These are phyloP conservation scores for Muscicapa comitata DNA, from an alignment of 2,797 vertebrate genomes.

Conservation along the genomic window DNA sequence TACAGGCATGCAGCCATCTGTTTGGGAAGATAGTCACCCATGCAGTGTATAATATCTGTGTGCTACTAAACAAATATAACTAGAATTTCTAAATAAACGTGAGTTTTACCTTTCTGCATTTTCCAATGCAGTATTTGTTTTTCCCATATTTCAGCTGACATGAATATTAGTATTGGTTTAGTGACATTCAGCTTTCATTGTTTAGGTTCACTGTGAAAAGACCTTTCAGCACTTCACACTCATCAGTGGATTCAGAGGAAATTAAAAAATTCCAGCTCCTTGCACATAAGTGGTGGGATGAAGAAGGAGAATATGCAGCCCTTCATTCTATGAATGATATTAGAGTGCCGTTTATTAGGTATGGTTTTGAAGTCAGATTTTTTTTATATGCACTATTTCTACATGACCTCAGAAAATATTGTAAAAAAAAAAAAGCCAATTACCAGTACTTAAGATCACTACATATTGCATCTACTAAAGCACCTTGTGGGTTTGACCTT, in stretches of 20 bases:
- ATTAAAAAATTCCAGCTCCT: constrained; percentile 86
- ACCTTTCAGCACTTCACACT: constrained; percentile 62
- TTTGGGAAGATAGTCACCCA: neutral
- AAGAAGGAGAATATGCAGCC: constrained; percentile 85
- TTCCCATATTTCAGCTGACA: neutral
- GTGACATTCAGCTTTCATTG: neutral
- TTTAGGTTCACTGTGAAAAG: constrained; percentile 37
- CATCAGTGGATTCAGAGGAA: constrained; percentile 87
- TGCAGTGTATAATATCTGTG: neutral
- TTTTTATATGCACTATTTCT: neutral
- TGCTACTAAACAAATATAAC: neutral
- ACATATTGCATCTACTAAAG: neutral
- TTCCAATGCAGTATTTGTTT: neutral
- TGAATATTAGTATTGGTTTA: neutral
- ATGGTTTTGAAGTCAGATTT: neutral
- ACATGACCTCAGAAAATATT: neutral
- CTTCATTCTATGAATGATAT: constrained; percentile 96
- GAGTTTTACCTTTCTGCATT: neutral
- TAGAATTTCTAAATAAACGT: neutral
- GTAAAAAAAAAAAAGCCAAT: neutral
- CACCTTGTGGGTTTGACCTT: neutral
- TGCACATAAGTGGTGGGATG: constrained; percentile 93
- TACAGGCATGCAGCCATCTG: neutral
- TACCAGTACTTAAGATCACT: neutral
- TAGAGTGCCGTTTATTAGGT: constrained; percentile 95